Evolutionary conservation across 2,888 invertebrate genomes (phyloP).

Genomic region (Drosophila paracracens): DNA sequence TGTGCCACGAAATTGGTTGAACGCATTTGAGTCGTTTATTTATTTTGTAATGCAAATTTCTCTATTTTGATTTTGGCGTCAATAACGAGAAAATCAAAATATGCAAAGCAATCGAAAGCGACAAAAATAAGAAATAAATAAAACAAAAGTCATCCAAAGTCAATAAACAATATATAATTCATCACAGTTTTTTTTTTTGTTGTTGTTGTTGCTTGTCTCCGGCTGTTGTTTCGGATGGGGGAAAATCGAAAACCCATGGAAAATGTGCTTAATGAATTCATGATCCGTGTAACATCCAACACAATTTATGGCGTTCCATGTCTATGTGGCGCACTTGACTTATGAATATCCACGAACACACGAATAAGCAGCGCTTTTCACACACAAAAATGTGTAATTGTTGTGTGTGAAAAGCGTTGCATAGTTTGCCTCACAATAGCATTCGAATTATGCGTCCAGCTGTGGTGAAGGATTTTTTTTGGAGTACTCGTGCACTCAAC

Average conservation of each 20-base stretch:
- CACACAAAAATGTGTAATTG: neutral
- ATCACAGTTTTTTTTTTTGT: constrained; percentile 68
- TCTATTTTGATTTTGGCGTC: constrained; percentile 7
- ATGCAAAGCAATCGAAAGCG: constrained; percentile 21
- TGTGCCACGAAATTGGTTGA: constrained; percentile 67
- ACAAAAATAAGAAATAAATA: neutral
- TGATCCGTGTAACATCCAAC: constrained; percentile 6
- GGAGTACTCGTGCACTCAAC: constrained; percentile 12
- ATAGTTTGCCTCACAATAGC: constrained; percentile 27
- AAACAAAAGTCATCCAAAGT: constrained; percentile 33
- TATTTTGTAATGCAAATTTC: neutral
- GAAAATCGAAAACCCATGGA: constrained; percentile 34
- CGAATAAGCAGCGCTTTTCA: neutral
- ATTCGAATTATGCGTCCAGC: constrained; percentile 21
- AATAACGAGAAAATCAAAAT: constrained; percentile 22
- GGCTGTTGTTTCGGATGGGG: constrained; percentile 34
- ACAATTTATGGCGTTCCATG: constrained; percentile 5
- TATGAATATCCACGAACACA: neutral
- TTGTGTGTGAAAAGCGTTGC: constrained; percentile 25
- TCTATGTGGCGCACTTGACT: neutral
- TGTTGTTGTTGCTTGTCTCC: constrained; percentile 59
- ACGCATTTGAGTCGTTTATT: constrained; percentile 26
- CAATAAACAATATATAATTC: constrained; percentile 65
- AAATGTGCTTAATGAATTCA: constrained; percentile 28
- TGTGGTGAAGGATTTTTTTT: constrained; percentile 9